phyloP scores from a whole-genome alignment of 2,888 invertebrate species.

The Tolmerus cingulatus region DNA sequence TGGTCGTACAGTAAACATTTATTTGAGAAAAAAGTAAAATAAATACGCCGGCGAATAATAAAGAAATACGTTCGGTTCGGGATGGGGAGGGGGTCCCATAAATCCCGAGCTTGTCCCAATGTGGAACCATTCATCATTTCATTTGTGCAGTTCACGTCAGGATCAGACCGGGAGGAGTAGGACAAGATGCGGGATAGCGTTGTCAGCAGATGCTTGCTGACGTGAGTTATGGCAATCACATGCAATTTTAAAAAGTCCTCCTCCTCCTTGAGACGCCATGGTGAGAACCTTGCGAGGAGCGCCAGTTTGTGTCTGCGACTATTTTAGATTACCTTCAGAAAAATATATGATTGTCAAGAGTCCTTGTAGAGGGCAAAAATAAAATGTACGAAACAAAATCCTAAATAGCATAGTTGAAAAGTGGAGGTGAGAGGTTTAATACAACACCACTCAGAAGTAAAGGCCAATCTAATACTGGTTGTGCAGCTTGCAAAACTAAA shows the following conservation, averaged over 20 bases:
- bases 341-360: neutral
- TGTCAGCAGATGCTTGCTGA: neutral
- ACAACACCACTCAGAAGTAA: too few species aligned
- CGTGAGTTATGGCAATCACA: neutral
- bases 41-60: neutral
- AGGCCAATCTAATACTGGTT: too few species aligned
- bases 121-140: conserved; percentile 36
- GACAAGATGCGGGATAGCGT: neutral
- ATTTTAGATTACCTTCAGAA: neutral
- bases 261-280: neutral
- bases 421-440: too few species aligned
- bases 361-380: neutral
- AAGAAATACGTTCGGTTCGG: conserved; percentile 7
- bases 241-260: neutral
- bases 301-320: neutral
- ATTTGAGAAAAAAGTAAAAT: neutral
- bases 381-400: neutral
- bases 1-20: conserved; percentile 8
- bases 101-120: conserved; percentile 30
- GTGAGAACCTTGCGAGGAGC: neutral
- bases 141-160: conserved; percentile 17
- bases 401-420: neutral
- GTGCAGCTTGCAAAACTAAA: too few species aligned
- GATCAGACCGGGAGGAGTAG: neutral
- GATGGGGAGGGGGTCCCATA: neutral